Evolutionary conservation across 2,797 vertebrate genomes (phyloP), one percentile per base, ranked within the genome.

Genomic region (Yasuhikotakia modesta): DNA sequence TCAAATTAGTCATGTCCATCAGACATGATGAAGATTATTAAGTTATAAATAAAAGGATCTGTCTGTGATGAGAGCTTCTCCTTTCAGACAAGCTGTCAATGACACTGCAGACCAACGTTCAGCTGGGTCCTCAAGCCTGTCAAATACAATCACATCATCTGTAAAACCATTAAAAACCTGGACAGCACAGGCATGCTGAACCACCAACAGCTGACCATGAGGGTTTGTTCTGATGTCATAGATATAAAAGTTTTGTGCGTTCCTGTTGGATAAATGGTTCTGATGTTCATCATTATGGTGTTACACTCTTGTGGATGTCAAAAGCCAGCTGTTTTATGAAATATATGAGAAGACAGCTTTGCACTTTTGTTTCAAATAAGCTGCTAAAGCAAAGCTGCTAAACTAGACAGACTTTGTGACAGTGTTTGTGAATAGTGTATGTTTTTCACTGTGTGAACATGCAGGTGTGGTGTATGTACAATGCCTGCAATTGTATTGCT

Each of bases 1-100:
- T 72, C 79, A 82, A 87, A 88, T 86, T 86, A 84, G 79, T 79
- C 55, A 69, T 82, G 69, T 82, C 79, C 63, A 82, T n/a, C n/a
- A 83, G 61, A 73, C 83, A 53, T 82, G 77, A 85, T 73, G 78
- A 79, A 74, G 67, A 82, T 57, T 45, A 80, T 65, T 48, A 76
- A 50, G 70, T 77, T 65, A 83, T 60, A 66, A 58, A 73, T 73
- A 35, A 70, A 65, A 81, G 45, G 27, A 43, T 1, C 43, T 22
- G 68, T 61, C 68, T 80, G 73, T 60, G 72, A 80, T 35, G 39
- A 60, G 66, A 66, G 39, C 46, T 67, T 32, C 52, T 78, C 22
- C 46, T 71, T 53, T 22, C 14, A 57, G 69, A 73, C 70, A 71
- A 52, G 39, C 50, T 45, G 22, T 79, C 61, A 57, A 22, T 19